These are phyloP conservation scores for Peromyscus eremicus DNA, from an alignment of 2,797 vertebrate genomes.

Conservation along the genomic window DNA sequence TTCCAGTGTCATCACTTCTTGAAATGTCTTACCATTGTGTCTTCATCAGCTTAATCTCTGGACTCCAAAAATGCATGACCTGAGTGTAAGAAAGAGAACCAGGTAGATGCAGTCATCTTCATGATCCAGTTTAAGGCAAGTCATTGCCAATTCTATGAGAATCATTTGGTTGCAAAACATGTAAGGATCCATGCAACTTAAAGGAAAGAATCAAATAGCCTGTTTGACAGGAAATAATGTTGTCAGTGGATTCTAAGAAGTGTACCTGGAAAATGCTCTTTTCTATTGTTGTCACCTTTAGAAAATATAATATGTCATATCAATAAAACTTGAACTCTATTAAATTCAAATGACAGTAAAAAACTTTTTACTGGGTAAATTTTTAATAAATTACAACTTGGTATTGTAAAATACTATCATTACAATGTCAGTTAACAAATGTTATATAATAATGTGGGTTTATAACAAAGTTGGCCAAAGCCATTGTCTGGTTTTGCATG, in stretches of 20 bases:
- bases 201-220: neutral
- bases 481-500: neutral
- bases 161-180: neutral
- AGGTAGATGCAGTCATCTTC: neutral
- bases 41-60: neutral
- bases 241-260: neutral
- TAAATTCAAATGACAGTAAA: neutral
- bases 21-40: neutral
- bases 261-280: neutral
- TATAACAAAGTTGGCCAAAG: neutral
- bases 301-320: neutral
- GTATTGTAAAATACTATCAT: neutral
- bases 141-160: neutral
- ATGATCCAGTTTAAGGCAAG: neutral
- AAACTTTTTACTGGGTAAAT: neutral
- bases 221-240: neutral
- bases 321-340: neutral
- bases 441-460: neutral
- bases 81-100: neutral
- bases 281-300: neutral
- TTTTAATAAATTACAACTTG: neutral
- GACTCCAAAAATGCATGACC: fast-evolving
- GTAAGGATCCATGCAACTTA: neutral
- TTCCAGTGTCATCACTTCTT: neutral
- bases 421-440: neutral